Base-by-base conservation (phyloP, 2,888 invertebrate species). In the Andrena bicolor region DNA sequence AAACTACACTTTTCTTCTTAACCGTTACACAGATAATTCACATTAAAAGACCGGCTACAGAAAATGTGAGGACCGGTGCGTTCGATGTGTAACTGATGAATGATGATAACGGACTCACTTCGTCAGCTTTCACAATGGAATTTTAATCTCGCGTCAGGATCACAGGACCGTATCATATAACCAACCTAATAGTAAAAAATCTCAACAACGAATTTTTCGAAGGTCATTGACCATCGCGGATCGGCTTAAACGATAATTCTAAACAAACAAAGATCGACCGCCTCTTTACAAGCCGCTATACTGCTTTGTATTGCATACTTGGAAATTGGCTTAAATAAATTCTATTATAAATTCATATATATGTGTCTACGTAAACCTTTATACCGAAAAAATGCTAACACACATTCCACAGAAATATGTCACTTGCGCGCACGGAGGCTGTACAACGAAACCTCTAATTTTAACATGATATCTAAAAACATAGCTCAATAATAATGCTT, bases 41-140 rank as follows among this genome's bases (percentile, higher is more conserved):
- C 28, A 66, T 4, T 65, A 51, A 64, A 35, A 49, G 23, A 53
- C 26, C 51, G 49, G 20, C 48, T 16, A 23, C 10, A 71, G 23
- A 60, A 28, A 69, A 26, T 49, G 16, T 7, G 63, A 61, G 65
- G 75, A 53, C 28, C 26, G 10, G 72, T 64, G 26, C 63, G 61
- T 73, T 69, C 74, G 74, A 80, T 66, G 68, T 82, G 80, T 88
- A 86, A 75, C 85, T 80, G 83, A 90, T 80, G 85, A 87, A 84
- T 70, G 84, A 86, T 83, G 76, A 89, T 90, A 88, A 86, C 83
- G 81, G 83, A 85, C 81, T 84, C 82, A 83, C 83, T 79, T 88
- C 83, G 79, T 87, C 84, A 79, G 80, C 82, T 86, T 88, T 82
- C 84, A 84, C 84, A 68, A 72, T 77, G 76, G 81, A 83, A 83